These are phyloP conservation scores for Biston stratarius DNA, from an alignment of 2,888 invertebrate species.

Conservation along the genomic window DNA sequence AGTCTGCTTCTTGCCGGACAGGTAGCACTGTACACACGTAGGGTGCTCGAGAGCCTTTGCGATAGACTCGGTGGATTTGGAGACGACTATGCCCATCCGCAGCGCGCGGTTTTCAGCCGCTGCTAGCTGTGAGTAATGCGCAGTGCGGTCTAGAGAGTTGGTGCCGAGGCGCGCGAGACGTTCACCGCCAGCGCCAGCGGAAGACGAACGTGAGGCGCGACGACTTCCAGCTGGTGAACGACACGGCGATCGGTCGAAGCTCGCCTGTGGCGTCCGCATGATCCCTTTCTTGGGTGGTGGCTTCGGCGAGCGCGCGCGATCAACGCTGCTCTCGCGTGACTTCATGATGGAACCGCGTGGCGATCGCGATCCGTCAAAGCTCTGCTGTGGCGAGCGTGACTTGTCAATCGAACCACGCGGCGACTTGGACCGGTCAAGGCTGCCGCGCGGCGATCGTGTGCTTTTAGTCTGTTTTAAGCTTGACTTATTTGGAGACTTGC, in stretches of 20 bases:
- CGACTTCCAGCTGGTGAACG: constrained; percentile 80
- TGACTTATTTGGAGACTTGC: constrained; percentile 83
- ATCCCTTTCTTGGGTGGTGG: constrained; percentile 83
- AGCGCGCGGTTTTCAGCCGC: constrained; percentile 83
- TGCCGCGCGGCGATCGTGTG: constrained; percentile 84
- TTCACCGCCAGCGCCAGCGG: constrained; percentile 52
- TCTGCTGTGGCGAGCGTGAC: constrained; percentile 85
- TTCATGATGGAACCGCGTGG: constrained; percentile 83
- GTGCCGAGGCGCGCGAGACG: constrained; percentile 80
- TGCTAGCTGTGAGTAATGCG: constrained; percentile 81
- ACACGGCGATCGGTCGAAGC: constrained; percentile 80
- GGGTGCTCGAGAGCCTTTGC: constrained; percentile 88
- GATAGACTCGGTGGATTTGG: constrained; percentile 85
- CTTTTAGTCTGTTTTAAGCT: constrained; percentile 75
- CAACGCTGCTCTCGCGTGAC: constrained; percentile 78
- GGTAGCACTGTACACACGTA: constrained; percentile 91
- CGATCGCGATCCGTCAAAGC: constrained; percentile 82
- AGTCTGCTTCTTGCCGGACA: constrained; percentile 87
- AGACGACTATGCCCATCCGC: constrained; percentile 85
- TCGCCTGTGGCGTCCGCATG: constrained; percentile 83
- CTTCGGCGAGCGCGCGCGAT: constrained; percentile 79
- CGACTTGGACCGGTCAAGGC: constrained; percentile 81
- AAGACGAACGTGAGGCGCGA: constrained; percentile 71
- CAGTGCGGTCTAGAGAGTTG: constrained; percentile 80
- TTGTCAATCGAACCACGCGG: constrained; percentile 87